A percentile compares a stretch with the other conserved stretches of the same genome.
phyloP scores from a whole-genome alignment of 2,888 invertebrate species.

The Vanessa cardui region DNA sequence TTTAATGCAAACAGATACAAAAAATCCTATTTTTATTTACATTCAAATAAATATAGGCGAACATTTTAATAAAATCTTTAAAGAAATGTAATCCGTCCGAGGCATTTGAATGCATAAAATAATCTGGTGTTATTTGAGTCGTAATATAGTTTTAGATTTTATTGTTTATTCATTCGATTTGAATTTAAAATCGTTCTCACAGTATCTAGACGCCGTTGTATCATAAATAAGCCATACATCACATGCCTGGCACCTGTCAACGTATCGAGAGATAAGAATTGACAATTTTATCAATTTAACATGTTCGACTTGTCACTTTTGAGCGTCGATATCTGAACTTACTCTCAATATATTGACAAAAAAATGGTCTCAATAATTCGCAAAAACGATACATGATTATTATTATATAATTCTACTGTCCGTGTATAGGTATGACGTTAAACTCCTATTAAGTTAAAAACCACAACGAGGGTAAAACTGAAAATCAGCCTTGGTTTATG shows the following conservation, averaged over 20 bases:
- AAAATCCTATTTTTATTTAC: no score
- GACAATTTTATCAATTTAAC: slow-evolving; percentile 62
- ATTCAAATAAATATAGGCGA: no score
- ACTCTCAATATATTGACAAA: slow-evolving; percentile 21
- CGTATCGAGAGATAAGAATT: slow-evolving; percentile 61
- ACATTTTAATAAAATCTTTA: no score
- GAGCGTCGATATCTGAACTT: slow-evolving; percentile 32
- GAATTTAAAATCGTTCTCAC: slow-evolving; percentile 47
- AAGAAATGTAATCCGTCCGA: no score
- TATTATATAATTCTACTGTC: background rate
- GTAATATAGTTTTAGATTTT: background rate
- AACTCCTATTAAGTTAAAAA: no score
- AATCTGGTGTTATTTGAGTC: background rate
- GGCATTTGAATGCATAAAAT: no score
- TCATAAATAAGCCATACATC: slow-evolving; percentile 45
- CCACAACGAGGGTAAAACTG: no score
- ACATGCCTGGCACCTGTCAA: slow-evolving; percentile 68
- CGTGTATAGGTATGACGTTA: no score
- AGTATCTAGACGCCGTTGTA: slow-evolving; percentile 54
- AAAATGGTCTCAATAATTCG: slow-evolving; percentile 17
- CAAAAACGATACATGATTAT: slow-evolving; percentile 4
- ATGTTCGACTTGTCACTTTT: slow-evolving; percentile 28
- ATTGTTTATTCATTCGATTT: slow-evolving; percentile 5
- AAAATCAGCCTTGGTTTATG: no score
- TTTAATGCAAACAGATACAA: no score